phyloP scores from a whole-genome alignment of 2,797 vertebrate genomes.

The Mergus octosetaceus region DNA sequence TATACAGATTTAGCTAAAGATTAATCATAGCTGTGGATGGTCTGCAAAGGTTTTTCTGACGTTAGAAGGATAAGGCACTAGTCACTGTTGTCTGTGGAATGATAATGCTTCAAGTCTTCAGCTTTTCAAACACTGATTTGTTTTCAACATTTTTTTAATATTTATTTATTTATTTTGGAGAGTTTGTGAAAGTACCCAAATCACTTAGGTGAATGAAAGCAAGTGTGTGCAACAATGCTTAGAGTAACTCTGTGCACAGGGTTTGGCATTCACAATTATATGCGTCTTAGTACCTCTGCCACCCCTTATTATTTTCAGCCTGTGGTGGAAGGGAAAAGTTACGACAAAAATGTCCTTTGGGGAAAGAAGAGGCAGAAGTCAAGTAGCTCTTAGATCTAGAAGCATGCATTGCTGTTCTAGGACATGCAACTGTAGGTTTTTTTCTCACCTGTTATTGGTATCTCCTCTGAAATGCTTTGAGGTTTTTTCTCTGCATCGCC shows the following conservation, averaged over 20 bases:
- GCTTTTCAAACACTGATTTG: not conserved
- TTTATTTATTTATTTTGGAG: too few species aligned
- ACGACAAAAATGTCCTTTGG: not conserved
- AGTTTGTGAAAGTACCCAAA: not conserved
- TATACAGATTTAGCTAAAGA: not conserved
- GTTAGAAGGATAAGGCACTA: not conserved
- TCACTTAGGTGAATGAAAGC: not conserved
- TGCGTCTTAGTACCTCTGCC: not conserved
- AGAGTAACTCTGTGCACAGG: not conserved
- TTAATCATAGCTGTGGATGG: not conserved
- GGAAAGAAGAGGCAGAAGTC: not conserved
- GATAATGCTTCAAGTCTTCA: not conserved
- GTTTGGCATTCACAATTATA: not conserved
- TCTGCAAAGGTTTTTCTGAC: not conserved
- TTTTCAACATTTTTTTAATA: not conserved
- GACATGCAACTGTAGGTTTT: not conserved
- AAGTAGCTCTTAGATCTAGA: not conserved
- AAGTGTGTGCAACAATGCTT: not conserved
- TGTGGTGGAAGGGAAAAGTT: not conserved
- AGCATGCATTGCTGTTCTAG: not conserved
- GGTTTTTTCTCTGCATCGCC: not conserved
- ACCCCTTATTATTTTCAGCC: not conserved
- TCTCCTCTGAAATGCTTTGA: not conserved
- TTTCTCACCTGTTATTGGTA: not conserved
- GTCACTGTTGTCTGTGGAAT: not conserved